Base-by-base conservation (phyloP, 2,888 invertebrate genomes). In the Cosmorhoe ocellata region DNA sequence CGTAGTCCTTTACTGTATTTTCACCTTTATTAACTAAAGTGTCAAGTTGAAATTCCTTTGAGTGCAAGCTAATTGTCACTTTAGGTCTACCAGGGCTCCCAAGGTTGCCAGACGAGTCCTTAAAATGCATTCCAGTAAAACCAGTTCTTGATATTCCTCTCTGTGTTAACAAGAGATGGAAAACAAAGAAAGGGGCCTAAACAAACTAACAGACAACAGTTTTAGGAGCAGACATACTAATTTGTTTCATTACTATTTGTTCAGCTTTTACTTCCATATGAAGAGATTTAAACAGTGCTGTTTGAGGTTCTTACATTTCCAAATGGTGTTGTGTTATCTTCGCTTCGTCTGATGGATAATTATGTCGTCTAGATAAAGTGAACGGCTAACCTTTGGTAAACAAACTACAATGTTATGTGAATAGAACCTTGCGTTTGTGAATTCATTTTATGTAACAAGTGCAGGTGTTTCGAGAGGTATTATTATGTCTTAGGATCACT, bases 211-310 rank as follows among this genome's bases (percentile, higher is more conserved):
- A 50, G 57, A 48, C 41, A 37, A 56, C 47, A 50, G 58, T 55
- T 52, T 54, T 47, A 51, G 54, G 38, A 52, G 53, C 38, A 56
- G 51, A 68, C 66, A 54, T 61, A 75, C 78, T 80, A 81, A 81
- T 82, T 80, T 74, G 66, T 69, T 73, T 61, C 58, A 61, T 66
- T 66, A 75, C 74, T 81, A 79, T 81, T 81, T 75, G 68, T 54
- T 62, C 67, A 74, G 75, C 75, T 79, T 76, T 76, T 74, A 72
- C 69, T 55, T 61, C 51, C 33, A 30, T 39, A 39, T n/a, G 38
- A 24, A 39, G 28, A 37, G 43, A 48, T 43, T 43, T 39, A 11
- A 37, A 48, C 26, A 43, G 38, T 24, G n/a, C 9, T 33, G 33
- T 48, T 43, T 30, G 39, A 18, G 31, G 26, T 46, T 49, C 24